phyloP scores from a whole-genome alignment of 2,797 vertebrate genomes.

The Hephaestus fuliginosus region DNA sequence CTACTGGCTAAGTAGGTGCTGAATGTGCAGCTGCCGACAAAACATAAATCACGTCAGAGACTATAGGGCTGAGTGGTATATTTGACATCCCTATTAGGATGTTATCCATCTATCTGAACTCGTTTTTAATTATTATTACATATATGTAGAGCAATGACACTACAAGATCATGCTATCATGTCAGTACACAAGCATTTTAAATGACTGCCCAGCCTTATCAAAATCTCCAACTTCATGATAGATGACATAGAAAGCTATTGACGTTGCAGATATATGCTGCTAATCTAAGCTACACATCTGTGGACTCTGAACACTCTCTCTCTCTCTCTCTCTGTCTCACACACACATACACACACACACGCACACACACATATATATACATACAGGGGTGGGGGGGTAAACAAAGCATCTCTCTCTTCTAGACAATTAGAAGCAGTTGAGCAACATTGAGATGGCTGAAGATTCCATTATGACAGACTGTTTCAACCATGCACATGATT shows the following conservation, averaged over 20 bases:
- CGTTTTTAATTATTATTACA: conserved; percentile 2
- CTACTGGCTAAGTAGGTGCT: conserved; percentile 33
- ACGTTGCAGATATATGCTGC: neutral
- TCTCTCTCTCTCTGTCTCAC: neutral
- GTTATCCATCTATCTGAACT: too few species aligned
- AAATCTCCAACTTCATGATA: neutral
- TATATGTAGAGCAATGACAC: neutral
- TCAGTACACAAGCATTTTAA: neutral
- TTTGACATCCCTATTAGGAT: neutral
- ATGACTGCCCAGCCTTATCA: neutral
- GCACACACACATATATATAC: neutral
- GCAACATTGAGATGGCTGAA: conserved; percentile 45
- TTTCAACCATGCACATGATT: conserved; percentile 66
- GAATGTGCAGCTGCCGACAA: conserved; percentile 15
- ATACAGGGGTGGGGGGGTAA: neutral
- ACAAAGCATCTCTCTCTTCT: conserved; percentile 44
- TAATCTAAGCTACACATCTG: conserved; percentile 14
- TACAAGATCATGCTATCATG: neutral
- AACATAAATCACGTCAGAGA: conserved; percentile 25
- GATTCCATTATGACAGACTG: conserved; percentile 57
- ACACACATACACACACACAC: neutral
- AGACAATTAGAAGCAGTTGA: conserved; percentile 48
- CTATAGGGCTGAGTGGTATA: neutral
- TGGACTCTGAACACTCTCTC: neutral
- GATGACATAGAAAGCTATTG: neutral